Base-by-base conservation (phyloP, 1,140 invertebrate species). In the Drosophila ananassae region DNA sequence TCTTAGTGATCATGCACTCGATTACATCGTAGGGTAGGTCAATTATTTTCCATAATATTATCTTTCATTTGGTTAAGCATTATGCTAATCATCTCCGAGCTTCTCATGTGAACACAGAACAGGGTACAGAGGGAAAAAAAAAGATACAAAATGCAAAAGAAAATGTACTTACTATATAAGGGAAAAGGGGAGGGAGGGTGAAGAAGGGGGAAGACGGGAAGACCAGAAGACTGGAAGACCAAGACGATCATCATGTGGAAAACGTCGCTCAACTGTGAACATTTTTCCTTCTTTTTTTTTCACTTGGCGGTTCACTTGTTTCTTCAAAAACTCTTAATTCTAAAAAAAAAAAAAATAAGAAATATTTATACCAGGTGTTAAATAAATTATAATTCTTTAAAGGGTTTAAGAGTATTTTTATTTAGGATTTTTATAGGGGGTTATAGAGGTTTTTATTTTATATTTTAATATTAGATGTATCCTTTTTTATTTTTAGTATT, bases 1-100 rank as follows among this genome's bases (percentile, higher is more conserved):
- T 61, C 64, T 41, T 63, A 4, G 24, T 47, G 21, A 22, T 47
- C 72, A 56, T 74, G 25, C 52, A 57, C 54, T 76, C 73, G 76
- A 75, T 76, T 76, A 76, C 73, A 51, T 76, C 25, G 61, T 59
- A 50, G 72, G 73, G 72, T 76, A 76, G 61, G 73, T 74, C 72
- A 75, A 76, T 58, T 75, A 55, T 44, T 54, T 10, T 34, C 69
- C 58, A 44, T 63, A 73, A 73, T 73, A 73, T 69, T 69, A 69
- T 69, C 66, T 69, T 69, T 69, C 34, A 57, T 69, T 68, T 69
- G 41, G 66, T 37, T 69, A 68, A 39, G 51, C 64, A 72, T 72
- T 72, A 59, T 72, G 66, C 66, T 71, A 72, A 72, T 72, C 54
- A 72, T 71, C 21, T 22, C 17, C 17, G 28, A 66, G 53, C 61